Percentiles rank a stretch among this genome's conserved stretches.
Conservation (phyloP, 1,140 invertebrate species). For the Hirudo medicinalis region DNA sequence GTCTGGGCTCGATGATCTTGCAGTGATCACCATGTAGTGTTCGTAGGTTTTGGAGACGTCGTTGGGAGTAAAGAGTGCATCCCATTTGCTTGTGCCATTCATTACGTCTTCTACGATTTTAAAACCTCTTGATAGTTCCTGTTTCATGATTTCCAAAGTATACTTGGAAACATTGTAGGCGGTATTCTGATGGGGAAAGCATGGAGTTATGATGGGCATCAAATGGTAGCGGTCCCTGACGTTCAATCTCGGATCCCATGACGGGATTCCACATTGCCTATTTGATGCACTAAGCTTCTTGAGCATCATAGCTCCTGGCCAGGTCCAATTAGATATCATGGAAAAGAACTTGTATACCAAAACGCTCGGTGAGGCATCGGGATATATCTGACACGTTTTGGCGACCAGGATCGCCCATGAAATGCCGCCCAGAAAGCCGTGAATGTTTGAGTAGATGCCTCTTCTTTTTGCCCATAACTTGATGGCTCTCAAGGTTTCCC, state of each 20-base stretch:
- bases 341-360: conserved; percentile 20
- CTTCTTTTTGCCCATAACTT: conserved; percentile 98
- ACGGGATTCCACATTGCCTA: not conserved
- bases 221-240: conserved; percentile 71
- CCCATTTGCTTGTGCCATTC: not conserved
- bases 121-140: conserved; percentile 62
- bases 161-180: conserved; percentile 95
- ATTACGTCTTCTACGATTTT: not conserved
- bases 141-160: conserved; percentile 79
- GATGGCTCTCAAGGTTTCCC: conserved; percentile 78
- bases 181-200: conserved; percentile 98
- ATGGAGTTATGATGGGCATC: conserved; percentile 99
- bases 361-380: conserved; percentile 56
- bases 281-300: conserved; percentile 9
- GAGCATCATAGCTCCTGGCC: conserved; percentile 10
- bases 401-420: conserved; percentile 99
- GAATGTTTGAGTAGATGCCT: conserved; percentile 92
- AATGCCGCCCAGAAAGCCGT: conserved; percentile 95
- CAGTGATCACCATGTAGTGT: not conserved
- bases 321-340: conserved; percentile 14
- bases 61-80: not conserved
- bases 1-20: not conserved
- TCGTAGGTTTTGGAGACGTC: not conserved
- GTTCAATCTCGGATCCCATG: conserved; percentile 17
- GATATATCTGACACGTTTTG: conserved; percentile 92